These are phyloP conservation scores for Trichacis sp. DNA, from an alignment of 2,888 invertebrate genomes.

Conservation along the genomic window DNA sequence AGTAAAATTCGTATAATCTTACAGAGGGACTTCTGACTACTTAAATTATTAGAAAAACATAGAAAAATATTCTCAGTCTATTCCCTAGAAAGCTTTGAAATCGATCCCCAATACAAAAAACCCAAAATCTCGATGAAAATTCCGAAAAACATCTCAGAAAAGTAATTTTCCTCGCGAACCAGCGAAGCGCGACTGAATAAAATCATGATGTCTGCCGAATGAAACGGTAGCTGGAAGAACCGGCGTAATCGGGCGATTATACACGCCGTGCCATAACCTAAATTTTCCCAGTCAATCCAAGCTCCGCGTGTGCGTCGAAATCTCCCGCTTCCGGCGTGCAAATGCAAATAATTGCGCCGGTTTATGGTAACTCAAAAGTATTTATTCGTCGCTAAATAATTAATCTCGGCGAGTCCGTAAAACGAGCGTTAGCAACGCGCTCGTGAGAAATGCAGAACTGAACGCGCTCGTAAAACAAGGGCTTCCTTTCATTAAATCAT, in stretches of 20 bases:
- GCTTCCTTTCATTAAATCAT: conserved; percentile 40
- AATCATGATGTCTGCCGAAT: too few relatives aligned
- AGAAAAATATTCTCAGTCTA: too few relatives aligned
- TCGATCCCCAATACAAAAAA: not conserved
- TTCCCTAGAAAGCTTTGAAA: not conserved
- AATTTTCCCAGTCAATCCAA: not conserved
- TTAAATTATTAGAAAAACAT: too few relatives aligned
- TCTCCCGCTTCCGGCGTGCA: conserved; percentile 5
- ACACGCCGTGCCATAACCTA: not conserved
- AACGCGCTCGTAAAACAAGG: conserved; percentile 36
- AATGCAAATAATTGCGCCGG: conserved; percentile 13
- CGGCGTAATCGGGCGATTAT: not conserved
- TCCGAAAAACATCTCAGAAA: not conserved
- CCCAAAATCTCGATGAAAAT: not conserved
- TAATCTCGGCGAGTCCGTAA: conserved; percentile 16
- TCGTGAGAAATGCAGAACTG: conserved; percentile 35
- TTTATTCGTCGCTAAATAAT: conserved; percentile 38
- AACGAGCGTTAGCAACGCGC: conserved; percentile 5
- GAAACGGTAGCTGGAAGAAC: too few relatives aligned
- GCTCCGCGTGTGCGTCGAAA: not conserved
- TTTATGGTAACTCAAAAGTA: conserved; percentile 13
- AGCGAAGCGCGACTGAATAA: too few relatives aligned
- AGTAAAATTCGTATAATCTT: too few relatives aligned
- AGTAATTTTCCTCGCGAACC: too few relatives aligned
- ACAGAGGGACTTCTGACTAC: too few relatives aligned